Conservation (phyloP, 2,797 vertebrate species). For the Thalassophryne amazonica region DNA sequence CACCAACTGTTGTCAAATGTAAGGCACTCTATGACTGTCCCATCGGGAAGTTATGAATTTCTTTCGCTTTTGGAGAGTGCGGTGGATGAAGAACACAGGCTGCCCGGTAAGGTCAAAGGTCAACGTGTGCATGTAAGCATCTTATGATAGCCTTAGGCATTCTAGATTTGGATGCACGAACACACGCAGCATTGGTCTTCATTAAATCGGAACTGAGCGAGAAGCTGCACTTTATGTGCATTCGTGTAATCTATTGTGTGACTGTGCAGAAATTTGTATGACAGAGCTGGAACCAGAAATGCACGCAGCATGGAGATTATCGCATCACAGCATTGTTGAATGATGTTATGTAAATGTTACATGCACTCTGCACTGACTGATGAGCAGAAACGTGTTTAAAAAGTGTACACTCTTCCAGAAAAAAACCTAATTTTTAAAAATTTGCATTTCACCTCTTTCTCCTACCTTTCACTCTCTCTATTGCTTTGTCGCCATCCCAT, state of each 20-base stretch:
- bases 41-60: slow-evolving; percentile 28
- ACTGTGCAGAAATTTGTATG: slow-evolving; percentile 55
- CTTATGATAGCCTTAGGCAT: slow-evolving; percentile 38
- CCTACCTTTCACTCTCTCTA: slow-evolving; percentile 26
- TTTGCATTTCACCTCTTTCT: slow-evolving; percentile 24
- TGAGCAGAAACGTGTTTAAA: too few relatives aligned
- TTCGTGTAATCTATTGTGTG: slow-evolving; percentile 59
- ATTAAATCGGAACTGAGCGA: slow-evolving; percentile 50
- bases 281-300: slow-evolving; percentile 32
- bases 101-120: slow-evolving; percentile 57
- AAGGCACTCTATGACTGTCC: too few relatives aligned
- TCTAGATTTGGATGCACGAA: slow-evolving; percentile 4
- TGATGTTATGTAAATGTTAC: slow-evolving; percentile 32
- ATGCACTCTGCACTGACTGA: too few relatives aligned
- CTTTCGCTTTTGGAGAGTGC: neutral
- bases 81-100: neutral
- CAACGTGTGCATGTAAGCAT: slow-evolving; percentile 59
- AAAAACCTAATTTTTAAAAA: slow-evolving; percentile 29
- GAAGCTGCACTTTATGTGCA: slow-evolving; percentile 24
- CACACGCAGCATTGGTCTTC: slow-evolving; percentile 21
- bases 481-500: slow-evolving; percentile 50
- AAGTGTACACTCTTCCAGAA: too few relatives aligned
- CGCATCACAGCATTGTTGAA: slow-evolving; percentile 22
- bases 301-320: slow-evolving; percentile 40
- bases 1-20: too few relatives aligned